phyloP scores from a whole-genome alignment of 2,888 invertebrate genomes.

The Peribatodes rhomboidaria region DNA sequence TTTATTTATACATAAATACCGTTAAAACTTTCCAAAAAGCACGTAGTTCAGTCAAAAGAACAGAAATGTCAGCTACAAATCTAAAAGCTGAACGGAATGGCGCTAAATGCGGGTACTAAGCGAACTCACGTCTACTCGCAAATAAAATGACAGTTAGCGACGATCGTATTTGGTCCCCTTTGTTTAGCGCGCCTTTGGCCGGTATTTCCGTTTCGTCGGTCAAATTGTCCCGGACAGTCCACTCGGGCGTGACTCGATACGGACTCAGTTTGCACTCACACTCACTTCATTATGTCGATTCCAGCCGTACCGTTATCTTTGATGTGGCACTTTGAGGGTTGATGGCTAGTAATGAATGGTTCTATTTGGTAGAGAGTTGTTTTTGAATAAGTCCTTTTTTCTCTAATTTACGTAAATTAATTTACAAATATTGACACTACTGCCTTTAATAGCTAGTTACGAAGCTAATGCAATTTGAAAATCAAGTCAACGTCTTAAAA shows the following conservation, averaged over 20 bases:
- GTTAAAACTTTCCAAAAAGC: neutral
- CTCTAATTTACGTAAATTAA: too few species aligned
- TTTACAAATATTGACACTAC: too few species aligned
- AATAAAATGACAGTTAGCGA: conserved; percentile 51
- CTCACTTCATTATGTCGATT: conserved; percentile 70
- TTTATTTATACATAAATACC: neutral
- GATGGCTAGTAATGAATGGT: neutral
- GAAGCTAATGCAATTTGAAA: too few species aligned
- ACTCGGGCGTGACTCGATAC: conserved; percentile 52
- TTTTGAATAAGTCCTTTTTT: neutral
- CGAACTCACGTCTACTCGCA: conserved; percentile 35
- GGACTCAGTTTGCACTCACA: conserved; percentile 53
- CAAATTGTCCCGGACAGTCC: conserved; percentile 67
- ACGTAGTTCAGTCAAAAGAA: neutral
- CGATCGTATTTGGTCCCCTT: conserved; percentile 55
- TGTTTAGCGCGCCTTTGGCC: conserved; percentile 51
- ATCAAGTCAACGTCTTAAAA: too few species aligned
- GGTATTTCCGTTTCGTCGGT: conserved; percentile 63
- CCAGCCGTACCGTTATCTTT: conserved; percentile 18
- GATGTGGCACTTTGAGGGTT: neutral
- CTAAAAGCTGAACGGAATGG: neutral
- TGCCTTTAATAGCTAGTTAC: too few species aligned
- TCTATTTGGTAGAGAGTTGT: neutral
- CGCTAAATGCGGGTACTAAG: conserved; percentile 7
- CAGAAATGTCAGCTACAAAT: neutral